Evolutionary conservation across 2,888 invertebrate genomes (phyloP).

Genomic region (Campaea margaritaria): DNA sequence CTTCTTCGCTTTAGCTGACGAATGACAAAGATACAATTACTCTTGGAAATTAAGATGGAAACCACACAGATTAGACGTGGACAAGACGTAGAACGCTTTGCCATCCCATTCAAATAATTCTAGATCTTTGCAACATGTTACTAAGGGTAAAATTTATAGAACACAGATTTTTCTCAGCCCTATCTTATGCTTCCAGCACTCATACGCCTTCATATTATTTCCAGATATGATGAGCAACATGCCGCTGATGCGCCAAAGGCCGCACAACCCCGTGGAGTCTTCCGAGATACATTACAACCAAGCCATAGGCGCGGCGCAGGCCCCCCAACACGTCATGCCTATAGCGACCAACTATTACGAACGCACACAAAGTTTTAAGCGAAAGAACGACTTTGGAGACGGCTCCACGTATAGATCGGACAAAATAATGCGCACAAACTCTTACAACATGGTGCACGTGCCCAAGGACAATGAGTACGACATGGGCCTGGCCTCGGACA

Average conservation of each 20-base stretch:
- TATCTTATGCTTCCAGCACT: no score
- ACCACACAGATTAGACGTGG: no score
- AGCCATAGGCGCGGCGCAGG: conserved; percentile 56
- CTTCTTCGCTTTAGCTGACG: no score
- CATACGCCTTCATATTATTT: no score
- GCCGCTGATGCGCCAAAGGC: conserved; percentile 67
- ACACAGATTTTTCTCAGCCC: no score
- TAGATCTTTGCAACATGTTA: no score
- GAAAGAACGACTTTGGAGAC: conserved; percentile 76
- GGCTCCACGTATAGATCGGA: conserved; percentile 71
- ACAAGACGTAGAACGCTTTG: no score
- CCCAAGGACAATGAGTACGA: conserved; percentile 54
- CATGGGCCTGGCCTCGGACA: conserved; percentile 62
- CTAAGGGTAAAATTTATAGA: no score
- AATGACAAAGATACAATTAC: no score
- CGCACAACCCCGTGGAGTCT: conserved; percentile 72
- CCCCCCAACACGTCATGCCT: conserved; percentile 65
- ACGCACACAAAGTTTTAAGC: conserved; percentile 67
- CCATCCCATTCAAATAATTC: no score
- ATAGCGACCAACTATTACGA: conserved; percentile 74
- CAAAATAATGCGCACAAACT: conserved; percentile 74
- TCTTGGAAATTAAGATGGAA: no score
- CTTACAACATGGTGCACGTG: conserved; percentile 67
- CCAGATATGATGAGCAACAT: conserved; percentile 73
- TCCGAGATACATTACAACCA: conserved; percentile 74